Conservation (phyloP, 2,113 vertebrate species). For the Vimba vimba region DNA sequence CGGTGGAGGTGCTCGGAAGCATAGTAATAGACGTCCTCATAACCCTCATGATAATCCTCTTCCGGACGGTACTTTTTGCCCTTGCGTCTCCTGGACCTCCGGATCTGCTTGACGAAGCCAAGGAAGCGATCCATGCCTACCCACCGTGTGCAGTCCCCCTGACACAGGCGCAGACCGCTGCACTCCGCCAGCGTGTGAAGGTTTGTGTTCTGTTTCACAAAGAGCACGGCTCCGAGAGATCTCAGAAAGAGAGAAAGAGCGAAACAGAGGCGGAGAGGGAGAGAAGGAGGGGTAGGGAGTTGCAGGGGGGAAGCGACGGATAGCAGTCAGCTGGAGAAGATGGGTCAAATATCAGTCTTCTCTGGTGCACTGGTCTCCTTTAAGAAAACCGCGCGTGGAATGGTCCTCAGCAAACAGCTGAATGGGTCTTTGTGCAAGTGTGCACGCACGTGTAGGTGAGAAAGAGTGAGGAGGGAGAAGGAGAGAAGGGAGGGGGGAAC, state of each 20-base stretch:
- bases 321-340: conserved; percentile 37
- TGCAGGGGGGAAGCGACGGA: background rate
- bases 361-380: conserved; percentile 23
- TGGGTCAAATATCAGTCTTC: conserved; percentile 56
- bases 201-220: conserved; percentile 48
- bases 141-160: conserved; percentile 61
- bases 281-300: conserved; percentile 20
- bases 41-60: conserved; percentile 98
- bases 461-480: background rate
- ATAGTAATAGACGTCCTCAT: conserved; percentile 98
- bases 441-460: conserved; percentile 42
- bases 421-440: conserved; percentile 39
- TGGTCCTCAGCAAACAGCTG: conserved; percentile 32
- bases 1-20: conserved; percentile 90
- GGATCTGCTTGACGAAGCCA: conserved; percentile 92
- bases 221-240: conserved; percentile 37
- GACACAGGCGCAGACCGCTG: conserved; percentile 39
- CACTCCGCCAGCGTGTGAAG: conserved; percentile 48
- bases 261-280: conserved; percentile 1
- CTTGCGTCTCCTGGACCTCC: conserved; percentile 89
- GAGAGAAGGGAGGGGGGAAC: background rate
- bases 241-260: conserved; percentile 26
- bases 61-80: conserved; percentile 97
- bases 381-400: background rate
- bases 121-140: conserved; percentile 90